Conservation (phyloP, 2,113 vertebrate species). For the Phylloscopus trochilus region DNA sequence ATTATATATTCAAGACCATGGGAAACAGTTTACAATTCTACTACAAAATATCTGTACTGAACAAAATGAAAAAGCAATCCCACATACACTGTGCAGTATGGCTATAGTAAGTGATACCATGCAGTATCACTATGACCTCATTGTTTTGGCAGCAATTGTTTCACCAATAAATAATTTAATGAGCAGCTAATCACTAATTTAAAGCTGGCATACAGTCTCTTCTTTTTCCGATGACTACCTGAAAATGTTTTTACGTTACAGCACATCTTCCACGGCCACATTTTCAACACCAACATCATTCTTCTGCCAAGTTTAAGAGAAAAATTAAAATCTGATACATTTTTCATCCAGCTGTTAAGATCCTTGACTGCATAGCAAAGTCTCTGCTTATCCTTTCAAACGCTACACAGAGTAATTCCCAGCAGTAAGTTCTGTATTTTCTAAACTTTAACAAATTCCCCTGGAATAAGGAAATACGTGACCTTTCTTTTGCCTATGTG, state of each 20-base stretch:
- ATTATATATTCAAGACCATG: neutral
- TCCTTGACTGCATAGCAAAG: neutral
- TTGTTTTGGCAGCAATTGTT: neutral
- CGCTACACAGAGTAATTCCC: neutral
- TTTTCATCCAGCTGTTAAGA: neutral
- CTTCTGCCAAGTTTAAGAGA: neutral
- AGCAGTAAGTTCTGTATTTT: neutral
- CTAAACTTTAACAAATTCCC: neutral
- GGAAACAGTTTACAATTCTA: neutral
- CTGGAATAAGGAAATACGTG: neutral
- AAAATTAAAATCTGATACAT: neutral
- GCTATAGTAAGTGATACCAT: neutral
- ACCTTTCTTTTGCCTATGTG: fast-evolving
- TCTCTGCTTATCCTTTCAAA: neutral
- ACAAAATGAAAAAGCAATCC: neutral
- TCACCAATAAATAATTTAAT: neutral
- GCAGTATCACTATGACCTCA: neutral
- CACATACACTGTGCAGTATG: neutral
- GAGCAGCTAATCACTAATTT: neutral
- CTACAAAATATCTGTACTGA: neutral
- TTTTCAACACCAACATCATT: neutral
- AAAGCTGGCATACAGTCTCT: neutral
- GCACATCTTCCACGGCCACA: neutral
- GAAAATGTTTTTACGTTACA: neutral
- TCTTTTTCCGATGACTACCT: neutral